Conservation (phyloP, 1,140 invertebrate genomes). For the Nephila pilipes region DNA sequence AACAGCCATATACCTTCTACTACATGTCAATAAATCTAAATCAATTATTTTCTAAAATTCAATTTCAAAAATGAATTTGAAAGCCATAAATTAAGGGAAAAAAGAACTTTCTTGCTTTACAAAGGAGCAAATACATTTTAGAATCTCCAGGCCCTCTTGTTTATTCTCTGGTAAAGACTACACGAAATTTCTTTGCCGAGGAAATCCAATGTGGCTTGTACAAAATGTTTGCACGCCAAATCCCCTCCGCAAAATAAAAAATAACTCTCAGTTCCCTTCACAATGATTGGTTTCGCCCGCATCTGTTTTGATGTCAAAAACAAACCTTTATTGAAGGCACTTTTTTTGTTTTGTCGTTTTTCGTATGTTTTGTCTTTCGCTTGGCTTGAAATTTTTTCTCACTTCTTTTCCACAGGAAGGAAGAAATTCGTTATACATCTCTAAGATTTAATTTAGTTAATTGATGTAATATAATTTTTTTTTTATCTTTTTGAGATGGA, state of each 20-base stretch:
- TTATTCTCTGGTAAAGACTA: not conserved
- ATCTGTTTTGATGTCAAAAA: constrained; percentile 67
- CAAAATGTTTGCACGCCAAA: constrained; percentile 41
- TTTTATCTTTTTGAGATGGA: not conserved
- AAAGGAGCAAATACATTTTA: not conserved
- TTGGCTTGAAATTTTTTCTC: constrained; percentile 4
- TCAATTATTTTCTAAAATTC: no score
- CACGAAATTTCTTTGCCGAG: not conserved
- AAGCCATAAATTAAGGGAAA: not conserved
- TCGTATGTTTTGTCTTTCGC: not conserved
- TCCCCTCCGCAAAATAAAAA: not conserved
- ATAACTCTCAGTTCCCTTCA: not conserved
- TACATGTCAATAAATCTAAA: no score
- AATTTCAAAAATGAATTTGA: not conserved
- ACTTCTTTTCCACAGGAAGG: not conserved
- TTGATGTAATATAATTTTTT: constrained; percentile 24
- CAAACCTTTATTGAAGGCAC: constrained; percentile 58
- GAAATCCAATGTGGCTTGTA: not conserved
- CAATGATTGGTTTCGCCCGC: constrained; percentile 40
- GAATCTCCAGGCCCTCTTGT: not conserved
- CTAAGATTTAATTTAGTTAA: constrained; percentile 41
- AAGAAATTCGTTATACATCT: constrained; percentile 34
- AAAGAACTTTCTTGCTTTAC: not conserved
- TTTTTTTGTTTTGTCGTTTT: not conserved
- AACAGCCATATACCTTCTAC: no score